These are phyloP conservation scores for Planiliza haematocheilus DNA, from an alignment of 2,113 vertebrate genomes.

Conservation along the genomic window DNA sequence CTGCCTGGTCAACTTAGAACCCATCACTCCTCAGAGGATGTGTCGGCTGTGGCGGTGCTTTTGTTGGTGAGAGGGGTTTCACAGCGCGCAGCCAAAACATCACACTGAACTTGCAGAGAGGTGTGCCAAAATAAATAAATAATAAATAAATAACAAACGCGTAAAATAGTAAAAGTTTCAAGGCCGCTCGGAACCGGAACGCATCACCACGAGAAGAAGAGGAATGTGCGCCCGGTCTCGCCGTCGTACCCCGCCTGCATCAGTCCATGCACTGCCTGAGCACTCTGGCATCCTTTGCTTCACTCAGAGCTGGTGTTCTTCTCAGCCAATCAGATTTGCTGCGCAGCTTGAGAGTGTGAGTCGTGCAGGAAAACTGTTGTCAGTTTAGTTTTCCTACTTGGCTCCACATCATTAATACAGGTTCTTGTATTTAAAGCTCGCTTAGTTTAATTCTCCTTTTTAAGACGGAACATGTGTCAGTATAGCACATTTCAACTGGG, in stretches of 20 bases:
- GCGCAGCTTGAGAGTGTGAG: constrained; percentile 37
- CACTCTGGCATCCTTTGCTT: constrained; percentile 64
- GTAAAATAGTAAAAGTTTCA: constrained; percentile 53
- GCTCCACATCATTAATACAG: neutral
- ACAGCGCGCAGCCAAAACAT: constrained; percentile 58
- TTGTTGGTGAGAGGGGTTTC: constrained; percentile 20
- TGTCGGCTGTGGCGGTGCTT: constrained; percentile 5
- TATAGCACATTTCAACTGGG: no score
- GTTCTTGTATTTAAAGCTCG: neutral
- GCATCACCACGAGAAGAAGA: neutral
- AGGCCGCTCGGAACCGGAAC: neutral
- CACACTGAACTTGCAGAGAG: constrained; percentile 51
- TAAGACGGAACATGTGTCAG: no score
- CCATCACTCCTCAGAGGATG: constrained; percentile 81
- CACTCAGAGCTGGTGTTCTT: constrained; percentile 57
- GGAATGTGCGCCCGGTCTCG: neutral
- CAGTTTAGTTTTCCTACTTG: constrained; percentile 10
- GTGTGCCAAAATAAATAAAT: neutral
- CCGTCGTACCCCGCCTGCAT: constrained; percentile 35
- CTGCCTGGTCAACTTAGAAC: constrained; percentile 87
- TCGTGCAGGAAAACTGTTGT: constrained; percentile 36
- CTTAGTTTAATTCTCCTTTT: no score
- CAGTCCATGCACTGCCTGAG: constrained; percentile 59
- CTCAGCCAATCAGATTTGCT: constrained; percentile 79
- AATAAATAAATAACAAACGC: neutral